Evolutionary conservation across 2,113 vertebrate species (phyloP).

Genomic region (Cyanoramphus novaezelandiae): DNA sequence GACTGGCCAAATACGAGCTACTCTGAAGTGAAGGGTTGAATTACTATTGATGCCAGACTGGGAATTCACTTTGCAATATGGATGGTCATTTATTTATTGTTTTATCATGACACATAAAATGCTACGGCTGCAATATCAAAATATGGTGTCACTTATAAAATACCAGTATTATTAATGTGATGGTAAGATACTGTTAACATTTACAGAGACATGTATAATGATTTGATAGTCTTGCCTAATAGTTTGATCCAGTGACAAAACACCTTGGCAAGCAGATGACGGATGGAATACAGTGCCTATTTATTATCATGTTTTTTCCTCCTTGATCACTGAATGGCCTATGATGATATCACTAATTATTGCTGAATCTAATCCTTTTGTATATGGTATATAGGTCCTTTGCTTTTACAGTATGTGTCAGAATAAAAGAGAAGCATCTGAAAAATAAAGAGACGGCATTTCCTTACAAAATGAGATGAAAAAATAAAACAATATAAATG

Average conservation of each 20-base stretch:
- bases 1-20: not conserved
- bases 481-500: conserved; percentile 73
- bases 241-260: conserved; percentile 13
- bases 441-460: conserved; percentile 38
- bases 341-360: not conserved
- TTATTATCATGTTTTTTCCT: not conserved
- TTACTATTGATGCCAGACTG: not conserved
- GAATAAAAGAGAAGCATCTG: conserved; percentile 28
- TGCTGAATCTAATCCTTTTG: conserved; percentile 16
- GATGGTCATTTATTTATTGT: conserved; percentile 59
- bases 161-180: conserved; percentile 16
- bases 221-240: not conserved
- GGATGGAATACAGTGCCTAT: not conserved
- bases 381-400: not conserved
- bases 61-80: conserved; percentile 18
- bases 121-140: conserved; percentile 44
- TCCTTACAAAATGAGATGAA: conserved; percentile 78
- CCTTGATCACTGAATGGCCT: not conserved
- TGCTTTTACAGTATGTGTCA: conserved; percentile 20
- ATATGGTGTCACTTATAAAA: conserved; percentile 45
- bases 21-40: not conserved
- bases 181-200: conserved; percentile 33
- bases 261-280: not conserved
- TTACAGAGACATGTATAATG: conserved; percentile 28
- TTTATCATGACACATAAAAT: conserved; percentile 44